Conservation (phyloP, 30 jellyfish, hydroid and myxozoan species). For the Turritopsis dohrnii region DNA sequence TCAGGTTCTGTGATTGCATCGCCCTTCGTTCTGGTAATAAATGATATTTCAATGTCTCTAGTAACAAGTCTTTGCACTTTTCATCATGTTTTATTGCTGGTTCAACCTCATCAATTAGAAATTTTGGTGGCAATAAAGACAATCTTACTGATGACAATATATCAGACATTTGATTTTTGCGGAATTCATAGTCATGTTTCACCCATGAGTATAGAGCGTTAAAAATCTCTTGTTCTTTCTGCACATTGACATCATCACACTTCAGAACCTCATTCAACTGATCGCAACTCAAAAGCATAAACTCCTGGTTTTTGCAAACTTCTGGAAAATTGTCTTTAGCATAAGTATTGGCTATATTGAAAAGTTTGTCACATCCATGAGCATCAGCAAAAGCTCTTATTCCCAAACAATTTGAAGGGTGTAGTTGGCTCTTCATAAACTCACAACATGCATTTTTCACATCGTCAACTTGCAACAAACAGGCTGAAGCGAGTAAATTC, state of each 20-base stretch:
- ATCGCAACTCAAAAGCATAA: slow-evolving; percentile 59
- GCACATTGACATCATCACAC: slow-evolving; percentile 75
- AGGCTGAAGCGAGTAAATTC: slow-evolving; percentile 81
- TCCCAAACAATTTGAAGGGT: slow-evolving; percentile 89
- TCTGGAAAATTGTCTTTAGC: slow-evolving; percentile 72
- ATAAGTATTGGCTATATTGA: slow-evolving; percentile 59
- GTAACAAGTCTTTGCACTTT: slow-evolving; percentile 63
- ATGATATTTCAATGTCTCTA: slow-evolving; percentile 79
- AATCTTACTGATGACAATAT: slow-evolving; percentile 48
- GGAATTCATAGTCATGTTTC: slow-evolving; percentile 54
- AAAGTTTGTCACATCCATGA: slow-evolving; percentile 73
- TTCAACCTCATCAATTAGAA: slow-evolving; percentile 73
- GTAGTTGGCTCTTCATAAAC: slow-evolving; percentile 81
- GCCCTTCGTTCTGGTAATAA: slow-evolving; percentile 60
- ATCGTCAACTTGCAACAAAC: slow-evolving; percentile 67
- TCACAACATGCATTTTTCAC: slow-evolving; percentile 84
- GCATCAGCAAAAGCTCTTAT: slow-evolving; percentile 96
- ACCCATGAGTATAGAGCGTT: slow-evolving; percentile 62
- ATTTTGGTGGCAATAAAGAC: slow-evolving; percentile 64
- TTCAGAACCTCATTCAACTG: slow-evolving; percentile 55
- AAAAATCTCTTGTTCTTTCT: slow-evolving; percentile 60
- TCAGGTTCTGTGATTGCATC: slow-evolving; percentile 33
- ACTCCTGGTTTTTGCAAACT: slow-evolving; percentile 77
- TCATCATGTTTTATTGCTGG: slow-evolving; percentile 57
- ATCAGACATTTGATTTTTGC: slow-evolving; percentile 40